Percentiles rank a stretch among this genome's conserved stretches.
Conservation (phyloP, 2,797 vertebrate species). For the Aselliscus stoliczkanus region DNA sequence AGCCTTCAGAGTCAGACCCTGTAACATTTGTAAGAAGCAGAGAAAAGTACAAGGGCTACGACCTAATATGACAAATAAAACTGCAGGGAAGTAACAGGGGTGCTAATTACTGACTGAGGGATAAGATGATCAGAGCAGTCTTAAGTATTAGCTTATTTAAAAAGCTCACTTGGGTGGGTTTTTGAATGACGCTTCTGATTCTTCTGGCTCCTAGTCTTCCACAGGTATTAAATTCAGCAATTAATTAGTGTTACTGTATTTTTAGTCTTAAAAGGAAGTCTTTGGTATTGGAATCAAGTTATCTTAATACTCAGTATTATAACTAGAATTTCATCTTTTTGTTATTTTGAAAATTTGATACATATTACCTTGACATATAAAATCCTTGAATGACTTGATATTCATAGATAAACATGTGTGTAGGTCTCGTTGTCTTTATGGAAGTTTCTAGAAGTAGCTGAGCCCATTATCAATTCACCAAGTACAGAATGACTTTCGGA, state of each 20-base stretch:
- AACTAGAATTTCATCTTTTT: conserved; percentile 3
- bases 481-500: conserved; percentile 16
- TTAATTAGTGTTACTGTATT: background rate
- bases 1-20: background rate
- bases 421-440: background rate
- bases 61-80: background rate
- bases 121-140: background rate
- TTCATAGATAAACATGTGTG: background rate
- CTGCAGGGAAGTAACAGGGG: background rate
- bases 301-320: background rate
- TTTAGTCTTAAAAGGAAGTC: conserved; percentile 27
- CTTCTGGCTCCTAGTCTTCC: background rate
- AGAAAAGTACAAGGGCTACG: background rate
- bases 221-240: background rate
- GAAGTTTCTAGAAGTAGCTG: conserved; percentile 6
- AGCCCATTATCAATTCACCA: background rate
- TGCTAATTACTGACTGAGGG: background rate
- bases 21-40: background rate
- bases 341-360: conserved; percentile 16
- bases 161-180: background rate
- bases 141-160: background rate
- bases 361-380: background rate
- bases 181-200: background rate
- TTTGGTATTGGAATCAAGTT: conserved; percentile 26
- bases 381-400: conserved; percentile 8